A percentile compares a stretch with the other conserved stretches of the same genome.
Evolutionary conservation across 2,888 invertebrate species (phyloP).

Genomic region (Tachystola acroxantha): DNA sequence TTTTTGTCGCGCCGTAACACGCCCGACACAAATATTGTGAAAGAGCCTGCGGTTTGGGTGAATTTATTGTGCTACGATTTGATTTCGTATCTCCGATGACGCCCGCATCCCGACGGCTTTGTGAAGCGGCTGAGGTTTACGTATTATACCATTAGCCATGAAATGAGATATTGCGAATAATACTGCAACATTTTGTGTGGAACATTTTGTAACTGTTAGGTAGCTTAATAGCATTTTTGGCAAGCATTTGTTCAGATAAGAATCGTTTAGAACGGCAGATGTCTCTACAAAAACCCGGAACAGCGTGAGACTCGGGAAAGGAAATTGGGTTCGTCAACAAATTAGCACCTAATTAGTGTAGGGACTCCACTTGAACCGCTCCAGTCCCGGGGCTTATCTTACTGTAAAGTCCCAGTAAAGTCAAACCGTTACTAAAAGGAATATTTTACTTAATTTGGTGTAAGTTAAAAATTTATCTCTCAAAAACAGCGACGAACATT

Average conservation of each 20-base stretch:
- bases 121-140: constrained; percentile 22
- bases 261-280: constrained; percentile 3
- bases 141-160: not conserved
- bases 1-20: constrained; percentile 69
- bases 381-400: not conserved
- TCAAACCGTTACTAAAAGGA: no score
- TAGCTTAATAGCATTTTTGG: not conserved
- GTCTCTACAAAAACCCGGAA: constrained; percentile 6
- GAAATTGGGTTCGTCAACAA: constrained; percentile 18
- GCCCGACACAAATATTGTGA: constrained; percentile 77
- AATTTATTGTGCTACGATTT: constrained; percentile 73
- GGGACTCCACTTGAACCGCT: constrained; percentile 14
- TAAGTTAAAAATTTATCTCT: no score
- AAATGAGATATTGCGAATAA: constrained; percentile 1
- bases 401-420: no score
- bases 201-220: not conserved
- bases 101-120: constrained; percentile 35
- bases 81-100: constrained; percentile 51
- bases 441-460: no score
- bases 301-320: not conserved
- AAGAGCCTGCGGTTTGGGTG: constrained; percentile 72
- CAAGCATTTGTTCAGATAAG: not conserved
- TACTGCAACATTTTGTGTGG: not conserved
- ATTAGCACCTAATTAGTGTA: constrained; percentile 26
- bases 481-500: no score